Evolutionary conservation across 2,113 vertebrate genomes (phyloP).

Genomic region (Aythya baeri): DNA sequence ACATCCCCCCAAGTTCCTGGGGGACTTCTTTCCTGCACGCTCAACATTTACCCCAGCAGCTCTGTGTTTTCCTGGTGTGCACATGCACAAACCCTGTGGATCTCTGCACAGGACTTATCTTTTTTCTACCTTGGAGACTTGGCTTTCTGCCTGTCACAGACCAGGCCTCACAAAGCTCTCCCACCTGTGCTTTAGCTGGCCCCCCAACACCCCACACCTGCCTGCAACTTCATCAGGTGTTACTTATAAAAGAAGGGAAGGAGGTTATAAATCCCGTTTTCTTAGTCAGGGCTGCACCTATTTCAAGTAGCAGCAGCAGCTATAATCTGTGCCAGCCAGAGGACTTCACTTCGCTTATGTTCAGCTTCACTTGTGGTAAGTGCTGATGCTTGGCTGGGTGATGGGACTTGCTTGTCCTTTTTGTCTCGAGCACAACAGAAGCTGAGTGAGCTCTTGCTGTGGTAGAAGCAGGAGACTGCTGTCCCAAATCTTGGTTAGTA

Average conservation of each 20-base stretch:
- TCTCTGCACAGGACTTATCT: not conserved
- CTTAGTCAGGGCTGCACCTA: fast-evolving
- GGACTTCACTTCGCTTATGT: fast-evolving
- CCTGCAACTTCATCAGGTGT: not conserved
- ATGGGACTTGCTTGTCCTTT: not conserved
- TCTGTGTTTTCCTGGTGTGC: not conserved
- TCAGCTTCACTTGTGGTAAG: fast-evolving
- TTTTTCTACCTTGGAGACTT: not conserved
- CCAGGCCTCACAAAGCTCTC: not conserved
- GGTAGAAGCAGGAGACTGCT: not conserved
- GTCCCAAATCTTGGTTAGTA: not conserved
- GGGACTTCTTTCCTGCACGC: not conserved
- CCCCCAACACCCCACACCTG: not conserved
- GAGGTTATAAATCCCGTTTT: fast-evolving
- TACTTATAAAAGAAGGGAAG: not conserved
- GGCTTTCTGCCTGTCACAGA: not conserved
- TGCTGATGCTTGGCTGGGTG: fast-evolving
- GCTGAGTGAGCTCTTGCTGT: not conserved
- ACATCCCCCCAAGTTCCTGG: not conserved
- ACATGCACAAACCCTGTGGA: fast-evolving
- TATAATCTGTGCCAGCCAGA: fast-evolving
- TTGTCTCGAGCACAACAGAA: not conserved
- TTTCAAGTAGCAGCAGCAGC: fast-evolving
- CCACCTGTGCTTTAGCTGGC: not conserved
- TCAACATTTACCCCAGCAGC: not conserved